Base-by-base conservation (phyloP, 1,140 invertebrate species). In the Medauroidea extradentata region DNA sequence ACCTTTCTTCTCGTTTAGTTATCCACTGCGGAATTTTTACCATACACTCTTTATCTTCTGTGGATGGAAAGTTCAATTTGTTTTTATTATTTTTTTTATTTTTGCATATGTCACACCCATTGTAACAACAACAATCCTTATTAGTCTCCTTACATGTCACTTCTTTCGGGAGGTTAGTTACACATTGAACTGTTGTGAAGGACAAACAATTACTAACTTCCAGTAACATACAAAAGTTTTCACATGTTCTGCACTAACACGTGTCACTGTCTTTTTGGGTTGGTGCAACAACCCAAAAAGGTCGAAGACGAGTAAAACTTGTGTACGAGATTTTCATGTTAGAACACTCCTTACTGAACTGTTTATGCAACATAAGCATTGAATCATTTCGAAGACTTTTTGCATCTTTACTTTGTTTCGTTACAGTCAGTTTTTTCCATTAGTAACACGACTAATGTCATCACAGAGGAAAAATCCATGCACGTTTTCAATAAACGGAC, bases 261-360 rank as follows among this genome's bases (percentile, higher is more conserved):
- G 63, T 65, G 18, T 65, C 63, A 38, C 61, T 13, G 23, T 62
- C 34, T 23, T 48, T 41, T n/a, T 57, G 43, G 27, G 57, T 65
- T 54, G 42, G 51, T 16, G 51, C 14, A 16, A 63, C 24, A n/a
- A 63, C 48, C 57, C 54, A 66, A 55, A 66, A 66, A 8, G 65
- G 63, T 51, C 58, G 41, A 18, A 56, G 43, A 41, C 41, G 46
- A 34, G 29, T 34, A 34, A 34, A 34, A 34, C 29, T n/a, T n/a
- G n/a, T n/a, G n/a, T n/a, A n/a, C n/a, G n/a, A n/a, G n/a, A n/a
- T n/a, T n/a, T n/a, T n/a, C n/a, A n/a, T n/a, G n/a, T n/a, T n/a
- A n/a, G n/a, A n/a, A n/a, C n/a, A n/a, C n/a, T n/a, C n/a, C n/a
- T n/a, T n/a, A n/a, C n/a, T n/a, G n/a, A n/a, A n/a, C n/a, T n/a